Evolutionary conservation across 2,888 invertebrate species (phyloP).

Genomic region (Scrobipalpa costella): DNA sequence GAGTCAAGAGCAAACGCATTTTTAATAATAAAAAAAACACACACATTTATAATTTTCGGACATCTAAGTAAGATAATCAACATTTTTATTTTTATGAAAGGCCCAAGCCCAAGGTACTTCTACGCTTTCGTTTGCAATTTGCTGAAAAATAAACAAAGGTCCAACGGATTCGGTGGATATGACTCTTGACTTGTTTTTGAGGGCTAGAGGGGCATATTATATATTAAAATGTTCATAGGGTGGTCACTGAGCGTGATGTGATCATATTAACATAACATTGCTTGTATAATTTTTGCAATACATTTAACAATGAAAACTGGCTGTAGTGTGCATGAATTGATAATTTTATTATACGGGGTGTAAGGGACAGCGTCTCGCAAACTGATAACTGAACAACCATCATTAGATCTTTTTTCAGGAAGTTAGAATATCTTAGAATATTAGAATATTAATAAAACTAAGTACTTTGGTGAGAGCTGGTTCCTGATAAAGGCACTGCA

Average conservation of each 20-base stretch:
- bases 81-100: slow-evolving; percentile 58
- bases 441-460: no score
- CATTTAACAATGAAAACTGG: background rate
- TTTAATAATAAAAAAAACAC: no score
- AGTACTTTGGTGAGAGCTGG: no score
- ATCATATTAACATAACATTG: slow-evolving; percentile 12
- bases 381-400: no score
- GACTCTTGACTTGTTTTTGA: slow-evolving; percentile 40
- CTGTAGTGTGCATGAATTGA: background rate
- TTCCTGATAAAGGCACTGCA: no score
- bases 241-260: slow-evolving; percentile 12
- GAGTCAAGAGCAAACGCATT: no score
- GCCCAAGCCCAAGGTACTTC: slow-evolving; percentile 34
- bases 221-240: slow-evolving; percentile 24
- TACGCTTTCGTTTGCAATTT: slow-evolving; percentile 54
- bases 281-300: slow-evolving; percentile 15
- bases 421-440: no score
- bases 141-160: slow-evolving; percentile 46
- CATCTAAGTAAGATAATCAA: slow-evolving; percentile 64
- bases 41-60: background rate
- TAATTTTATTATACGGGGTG: no score
- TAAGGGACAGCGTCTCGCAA: no score
- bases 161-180: slow-evolving; percentile 49
- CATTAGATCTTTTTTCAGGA: no score
- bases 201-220: slow-evolving; percentile 21